These are phyloP conservation scores for Ramphastos sulfuratus DNA, from an alignment of 2,113 vertebrate genomes.

Conservation along the genomic window DNA sequence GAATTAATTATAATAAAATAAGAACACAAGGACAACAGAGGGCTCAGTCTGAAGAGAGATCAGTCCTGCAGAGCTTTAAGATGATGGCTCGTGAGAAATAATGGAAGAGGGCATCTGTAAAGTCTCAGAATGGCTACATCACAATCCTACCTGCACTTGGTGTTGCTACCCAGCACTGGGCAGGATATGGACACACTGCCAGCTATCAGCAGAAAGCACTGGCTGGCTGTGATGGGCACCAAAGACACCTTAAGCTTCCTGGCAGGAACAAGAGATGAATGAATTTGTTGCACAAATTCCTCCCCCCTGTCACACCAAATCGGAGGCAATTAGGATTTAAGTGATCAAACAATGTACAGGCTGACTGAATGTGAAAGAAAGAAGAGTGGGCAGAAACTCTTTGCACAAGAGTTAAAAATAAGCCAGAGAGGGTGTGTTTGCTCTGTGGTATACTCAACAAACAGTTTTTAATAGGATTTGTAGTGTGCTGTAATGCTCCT, in stretches of 20 bases:
- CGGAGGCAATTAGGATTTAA: not conserved
- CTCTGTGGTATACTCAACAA: not conserved
- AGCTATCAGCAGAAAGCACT: not conserved
- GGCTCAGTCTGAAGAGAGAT: not conserved
- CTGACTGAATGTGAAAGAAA: not conserved
- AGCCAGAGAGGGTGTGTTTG: not conserved
- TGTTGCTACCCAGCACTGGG: not conserved
- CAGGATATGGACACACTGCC: not conserved
- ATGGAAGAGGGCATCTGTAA: not conserved
- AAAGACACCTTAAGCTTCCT: not conserved
- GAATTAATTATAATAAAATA: not conserved
- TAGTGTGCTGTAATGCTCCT: not conserved
- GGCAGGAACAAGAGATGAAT: not conserved
- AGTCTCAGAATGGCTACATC: not conserved
- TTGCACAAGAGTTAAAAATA: not conserved
- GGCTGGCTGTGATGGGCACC: not conserved
- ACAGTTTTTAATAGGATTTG: not conserved
- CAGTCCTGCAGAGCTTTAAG: not conserved
- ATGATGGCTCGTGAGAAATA: not conserved
- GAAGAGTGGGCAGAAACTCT: not conserved
- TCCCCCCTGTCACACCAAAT: not conserved
- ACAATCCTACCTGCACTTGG: not conserved
- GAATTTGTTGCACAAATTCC: not conserved
- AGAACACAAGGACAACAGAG: not conserved
- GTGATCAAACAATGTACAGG: not conserved